phyloP scores from a whole-genome alignment of 2,797 vertebrate genomes.

The Urophycis tenuis region DNA sequence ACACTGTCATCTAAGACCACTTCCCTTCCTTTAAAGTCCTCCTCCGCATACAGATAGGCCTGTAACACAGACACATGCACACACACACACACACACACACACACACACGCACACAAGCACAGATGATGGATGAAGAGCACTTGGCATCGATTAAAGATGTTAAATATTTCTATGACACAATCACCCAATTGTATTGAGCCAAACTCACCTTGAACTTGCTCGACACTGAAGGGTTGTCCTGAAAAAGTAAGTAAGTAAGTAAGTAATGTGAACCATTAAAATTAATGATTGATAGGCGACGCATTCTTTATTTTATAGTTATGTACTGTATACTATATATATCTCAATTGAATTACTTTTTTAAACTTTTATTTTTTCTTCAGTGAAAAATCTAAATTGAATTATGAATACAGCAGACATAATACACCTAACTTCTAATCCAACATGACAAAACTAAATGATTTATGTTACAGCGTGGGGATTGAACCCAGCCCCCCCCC shows the following conservation, averaged over 20 bases:
- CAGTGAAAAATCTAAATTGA: no score
- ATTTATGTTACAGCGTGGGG: not conserved
- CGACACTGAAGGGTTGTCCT: slow-evolving; percentile 74
- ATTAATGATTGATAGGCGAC: not conserved
- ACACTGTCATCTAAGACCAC: slow-evolving; percentile 73
- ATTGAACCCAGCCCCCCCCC: not conserved
- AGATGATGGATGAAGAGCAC: not conserved
- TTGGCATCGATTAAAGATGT: not conserved
- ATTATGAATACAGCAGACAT: not conserved
- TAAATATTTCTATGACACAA: not conserved
- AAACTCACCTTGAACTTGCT: slow-evolving; percentile 78
- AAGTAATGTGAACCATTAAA: not conserved
- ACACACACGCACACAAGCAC: not conserved
- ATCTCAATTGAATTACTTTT: not conserved
- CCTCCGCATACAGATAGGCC: slow-evolving; percentile 88
- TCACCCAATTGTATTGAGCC: not conserved
- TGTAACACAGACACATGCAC: slow-evolving; percentile 43
- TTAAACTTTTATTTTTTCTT: no score
- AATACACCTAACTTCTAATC: no score
- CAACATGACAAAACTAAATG: no score
- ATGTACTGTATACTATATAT: no score
- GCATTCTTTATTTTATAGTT: no score
- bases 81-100: not conserved
- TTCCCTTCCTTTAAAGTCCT: slow-evolving; percentile 77
- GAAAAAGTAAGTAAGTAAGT: slow-evolving; percentile 38